Conservation (phyloP, 1,140 invertebrate genomes). For the Drosophila nannoptera region DNA sequence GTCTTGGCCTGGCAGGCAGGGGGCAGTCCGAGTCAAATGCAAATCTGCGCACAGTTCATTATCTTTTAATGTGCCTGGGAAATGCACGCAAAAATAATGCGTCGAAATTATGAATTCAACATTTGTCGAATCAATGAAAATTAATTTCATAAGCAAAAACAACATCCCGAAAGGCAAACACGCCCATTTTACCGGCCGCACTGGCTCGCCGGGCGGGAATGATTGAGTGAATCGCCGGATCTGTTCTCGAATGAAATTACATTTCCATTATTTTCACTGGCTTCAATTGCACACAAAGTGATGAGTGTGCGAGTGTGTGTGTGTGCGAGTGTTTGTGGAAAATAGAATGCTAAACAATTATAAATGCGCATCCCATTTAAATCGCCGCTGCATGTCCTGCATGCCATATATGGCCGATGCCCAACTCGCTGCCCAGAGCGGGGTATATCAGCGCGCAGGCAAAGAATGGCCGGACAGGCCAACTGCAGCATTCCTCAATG, state of each 20-base stretch:
- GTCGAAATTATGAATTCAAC: slow-evolving; percentile 77
- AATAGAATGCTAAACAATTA: slow-evolving; percentile 62
- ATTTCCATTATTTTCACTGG: slow-evolving; percentile 67
- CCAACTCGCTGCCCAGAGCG: background rate
- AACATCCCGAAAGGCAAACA: slow-evolving; percentile 43
- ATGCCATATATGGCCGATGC: background rate
- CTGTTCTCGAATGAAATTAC: slow-evolving; percentile 66
- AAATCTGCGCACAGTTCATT: slow-evolving; percentile 58
- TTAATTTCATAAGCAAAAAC: slow-evolving; percentile 69
- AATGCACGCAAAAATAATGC: slow-evolving; percentile 76
- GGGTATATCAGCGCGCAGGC: background rate
- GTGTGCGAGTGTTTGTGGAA: background rate
- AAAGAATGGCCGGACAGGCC: too few species aligned
- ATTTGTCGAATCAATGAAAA: slow-evolving; percentile 76
- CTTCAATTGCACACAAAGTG: slow-evolving; percentile 46
- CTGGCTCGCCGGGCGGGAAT: background rate
- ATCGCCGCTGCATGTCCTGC: slow-evolving; percentile 26
- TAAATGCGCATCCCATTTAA: slow-evolving; percentile 73
- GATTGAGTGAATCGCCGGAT: slow-evolving; percentile 51
- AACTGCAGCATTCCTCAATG: too few species aligned
- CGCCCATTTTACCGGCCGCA: background rate
- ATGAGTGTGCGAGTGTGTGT: too few species aligned
- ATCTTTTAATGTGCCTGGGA: slow-evolving; percentile 65
- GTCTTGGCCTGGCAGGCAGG: background rate
- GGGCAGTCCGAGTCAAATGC: slow-evolving; percentile 51